A percentile compares a stretch with the other conserved stretches of the same genome.
These are phyloP conservation scores for Progne subis DNA, from an alignment of 2,113 vertebrate species.

Conservation along the genomic window DNA sequence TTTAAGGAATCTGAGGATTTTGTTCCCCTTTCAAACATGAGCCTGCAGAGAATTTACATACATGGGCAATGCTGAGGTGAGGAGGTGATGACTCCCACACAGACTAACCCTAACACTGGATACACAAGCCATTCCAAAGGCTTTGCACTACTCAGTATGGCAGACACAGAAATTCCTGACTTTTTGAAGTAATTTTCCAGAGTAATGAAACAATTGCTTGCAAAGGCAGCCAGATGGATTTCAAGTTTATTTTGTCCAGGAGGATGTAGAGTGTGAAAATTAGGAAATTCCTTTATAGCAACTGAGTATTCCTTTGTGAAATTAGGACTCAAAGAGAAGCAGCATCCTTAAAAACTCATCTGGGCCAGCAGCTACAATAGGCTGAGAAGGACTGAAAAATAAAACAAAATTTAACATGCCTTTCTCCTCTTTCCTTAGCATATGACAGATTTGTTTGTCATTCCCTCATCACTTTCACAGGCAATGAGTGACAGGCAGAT, in stretches of 20 bases:
- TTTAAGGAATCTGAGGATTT: not conserved
- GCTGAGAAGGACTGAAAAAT: not conserved
- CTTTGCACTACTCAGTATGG: not conserved
- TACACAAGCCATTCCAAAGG: not conserved
- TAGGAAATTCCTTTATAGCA: not conserved
- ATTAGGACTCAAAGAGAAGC: not conserved
- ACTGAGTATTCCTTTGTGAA: not conserved
- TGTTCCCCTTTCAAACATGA: not conserved
- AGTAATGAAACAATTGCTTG: not conserved
- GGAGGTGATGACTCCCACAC: not conserved
- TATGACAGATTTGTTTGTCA: constrained; percentile 2
- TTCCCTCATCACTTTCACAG: not conserved
- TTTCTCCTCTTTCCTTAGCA: not conserved
- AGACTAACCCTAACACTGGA: not conserved
- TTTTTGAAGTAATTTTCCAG: not conserved
- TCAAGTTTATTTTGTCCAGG: not conserved
- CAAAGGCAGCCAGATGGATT: not conserved
- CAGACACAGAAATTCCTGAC: not conserved
- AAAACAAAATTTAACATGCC: not conserved
- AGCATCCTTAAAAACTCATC: not conserved
- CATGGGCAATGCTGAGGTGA: not conserved
- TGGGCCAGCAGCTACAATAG: not conserved
- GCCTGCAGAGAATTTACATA: not conserved
- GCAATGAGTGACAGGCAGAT: not conserved
- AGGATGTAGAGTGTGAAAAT: not conserved